These are phyloP conservation scores for Trochalopteron elliotii DNA, from an alignment of 2,113 vertebrate species.

Conservation along the genomic window DNA sequence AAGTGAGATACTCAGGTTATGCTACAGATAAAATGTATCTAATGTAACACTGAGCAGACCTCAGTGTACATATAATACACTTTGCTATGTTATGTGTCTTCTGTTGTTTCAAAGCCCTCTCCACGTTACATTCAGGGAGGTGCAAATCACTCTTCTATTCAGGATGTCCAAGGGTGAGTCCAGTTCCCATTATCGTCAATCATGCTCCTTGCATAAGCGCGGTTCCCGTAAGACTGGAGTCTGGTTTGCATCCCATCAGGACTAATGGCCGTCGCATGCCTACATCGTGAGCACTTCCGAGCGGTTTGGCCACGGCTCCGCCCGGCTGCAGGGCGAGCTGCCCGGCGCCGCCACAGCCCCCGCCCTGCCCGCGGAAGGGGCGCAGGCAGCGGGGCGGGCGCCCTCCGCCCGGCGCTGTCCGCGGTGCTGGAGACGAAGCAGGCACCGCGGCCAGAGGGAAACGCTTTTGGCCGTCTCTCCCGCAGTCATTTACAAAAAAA, in stretches of 20 bases:
- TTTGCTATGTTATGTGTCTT: background rate
- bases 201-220: background rate
- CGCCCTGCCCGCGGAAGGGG: too few relatives aligned
- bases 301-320: rapidly evolving
- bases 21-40: background rate
- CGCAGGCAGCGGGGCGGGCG: rapidly evolving
- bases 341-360: too few relatives aligned
- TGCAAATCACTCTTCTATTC: background rate
- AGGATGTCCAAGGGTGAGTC: background rate
- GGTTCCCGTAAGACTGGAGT: background rate
- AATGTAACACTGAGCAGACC: background rate
- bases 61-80: background rate
- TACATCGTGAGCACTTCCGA: rapidly evolving
- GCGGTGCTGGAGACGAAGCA: background rate
- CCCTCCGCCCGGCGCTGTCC: background rate
- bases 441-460: rapidly evolving
- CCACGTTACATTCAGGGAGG: rapidly evolving
- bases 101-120: background rate
- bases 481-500: background rate
- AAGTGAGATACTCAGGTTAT: background rate
- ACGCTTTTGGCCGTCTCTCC: rapidly evolving
- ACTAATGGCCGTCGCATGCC: rapidly evolving
- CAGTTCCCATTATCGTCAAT: background rate
- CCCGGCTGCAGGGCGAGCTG: background rate
- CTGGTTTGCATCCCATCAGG: background rate